These are phyloP conservation scores for Drosophila pseudoananassae DNA, from an alignment of 1,140 invertebrate genomes.

Conservation along the genomic window DNA sequence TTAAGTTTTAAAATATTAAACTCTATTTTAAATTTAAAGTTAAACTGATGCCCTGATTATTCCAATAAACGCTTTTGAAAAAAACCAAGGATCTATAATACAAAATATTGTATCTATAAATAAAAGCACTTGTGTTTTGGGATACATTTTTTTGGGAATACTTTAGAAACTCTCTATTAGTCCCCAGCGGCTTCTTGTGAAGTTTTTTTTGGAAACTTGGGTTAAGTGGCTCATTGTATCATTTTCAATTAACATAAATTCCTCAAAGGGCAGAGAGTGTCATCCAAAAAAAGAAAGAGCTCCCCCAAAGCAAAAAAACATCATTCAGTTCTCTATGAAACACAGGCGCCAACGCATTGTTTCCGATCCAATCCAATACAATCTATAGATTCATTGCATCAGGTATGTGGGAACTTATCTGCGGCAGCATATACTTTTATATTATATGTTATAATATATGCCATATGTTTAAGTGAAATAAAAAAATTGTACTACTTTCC, in stretches of 20 bases:
- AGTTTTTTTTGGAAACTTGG: background rate
- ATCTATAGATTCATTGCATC: background rate
- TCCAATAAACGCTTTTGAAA: no score
- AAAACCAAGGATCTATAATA: background rate
- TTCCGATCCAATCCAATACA: background rate
- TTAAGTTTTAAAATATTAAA: background rate
- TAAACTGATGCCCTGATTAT: background rate
- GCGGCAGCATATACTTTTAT: background rate
- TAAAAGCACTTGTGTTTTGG: background rate
- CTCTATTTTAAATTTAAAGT: background rate
- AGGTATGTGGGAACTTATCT: background rate
- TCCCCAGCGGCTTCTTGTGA: conserved; percentile 5
- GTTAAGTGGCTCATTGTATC: conserved; percentile 7
- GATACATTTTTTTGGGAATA: background rate
- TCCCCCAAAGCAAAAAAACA: background rate
- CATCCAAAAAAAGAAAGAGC: background rate
- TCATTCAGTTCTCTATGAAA: conserved; percentile 17
- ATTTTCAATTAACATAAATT: conserved; percentile 22
- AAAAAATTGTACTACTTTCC: background rate
- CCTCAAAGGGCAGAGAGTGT: background rate
- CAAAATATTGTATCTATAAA: background rate
- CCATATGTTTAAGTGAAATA: background rate
- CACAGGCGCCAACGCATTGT: background rate
- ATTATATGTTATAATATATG: background rate
- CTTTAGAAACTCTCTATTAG: background rate